A percentile compares a stretch with the other conserved stretches of the same genome.
These are phyloP conservation scores for Cheilosia pagana DNA, from an alignment of 2,888 invertebrate species.

Conservation along the genomic window DNA sequence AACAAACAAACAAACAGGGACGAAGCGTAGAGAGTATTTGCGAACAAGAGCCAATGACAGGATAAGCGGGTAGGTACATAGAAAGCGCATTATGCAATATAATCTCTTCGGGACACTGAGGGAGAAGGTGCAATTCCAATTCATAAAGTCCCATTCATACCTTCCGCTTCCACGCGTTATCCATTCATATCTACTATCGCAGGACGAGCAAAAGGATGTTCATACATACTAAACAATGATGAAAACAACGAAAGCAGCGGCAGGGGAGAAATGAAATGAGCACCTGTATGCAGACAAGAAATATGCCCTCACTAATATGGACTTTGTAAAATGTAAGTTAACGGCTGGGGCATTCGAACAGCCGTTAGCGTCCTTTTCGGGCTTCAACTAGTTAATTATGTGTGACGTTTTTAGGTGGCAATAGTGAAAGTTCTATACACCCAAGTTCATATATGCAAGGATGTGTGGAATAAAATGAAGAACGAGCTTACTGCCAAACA, in stretches of 20 bases:
- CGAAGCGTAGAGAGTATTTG: conserved; percentile 6
- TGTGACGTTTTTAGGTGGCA: conserved; percentile 22
- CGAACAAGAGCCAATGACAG: background rate
- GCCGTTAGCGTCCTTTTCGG: conserved; percentile 16
- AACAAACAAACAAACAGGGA: conserved; percentile 8
- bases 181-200: conserved; percentile 32
- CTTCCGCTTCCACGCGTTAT: background rate
- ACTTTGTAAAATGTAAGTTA: conserved; percentile 8
- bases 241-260: conserved; percentile 35
- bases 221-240: conserved; percentile 26
- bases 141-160: conserved; percentile 37
- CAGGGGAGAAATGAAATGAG: conserved; percentile 49
- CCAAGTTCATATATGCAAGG: conserved; percentile 58
- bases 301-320: background rate
- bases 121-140: conserved; percentile 34
- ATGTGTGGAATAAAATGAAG: conserved; percentile 14
- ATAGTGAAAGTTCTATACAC: conserved; percentile 42
- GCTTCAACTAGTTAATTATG: background rate
- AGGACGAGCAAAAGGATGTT: conserved; percentile 15
- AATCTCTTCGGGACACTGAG: conserved; percentile 41
- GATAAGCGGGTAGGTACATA: conserved; percentile 11
- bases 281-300: conserved; percentile 47
- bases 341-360: background rate
- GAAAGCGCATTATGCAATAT: conserved; percentile 61
- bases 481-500: background rate